Conservation (phyloP, 1,140 invertebrate species). For the Bombyx mori region DNA sequence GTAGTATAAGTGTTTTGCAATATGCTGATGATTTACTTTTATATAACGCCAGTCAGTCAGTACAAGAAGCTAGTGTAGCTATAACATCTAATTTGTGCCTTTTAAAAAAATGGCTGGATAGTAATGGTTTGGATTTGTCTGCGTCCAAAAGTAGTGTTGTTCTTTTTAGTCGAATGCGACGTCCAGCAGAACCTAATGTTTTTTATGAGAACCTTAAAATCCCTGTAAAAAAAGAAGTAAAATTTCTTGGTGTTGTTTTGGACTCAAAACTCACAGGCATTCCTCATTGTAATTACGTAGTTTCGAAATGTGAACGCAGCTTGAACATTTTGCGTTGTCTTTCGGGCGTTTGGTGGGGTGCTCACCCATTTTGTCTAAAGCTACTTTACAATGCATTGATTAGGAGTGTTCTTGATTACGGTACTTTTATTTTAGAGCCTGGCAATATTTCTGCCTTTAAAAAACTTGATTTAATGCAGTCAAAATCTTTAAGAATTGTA, state of each 20-base stretch:
- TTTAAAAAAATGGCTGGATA: no score
- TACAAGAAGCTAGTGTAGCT: no score
- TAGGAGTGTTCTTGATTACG: constrained; percentile 1
- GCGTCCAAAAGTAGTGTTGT: not conserved
- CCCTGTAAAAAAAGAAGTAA: constrained; percentile 3
- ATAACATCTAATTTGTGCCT: no score
- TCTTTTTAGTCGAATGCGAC: not conserved
- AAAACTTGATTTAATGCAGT: constrained; percentile 16
- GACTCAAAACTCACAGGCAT: constrained; percentile 8
- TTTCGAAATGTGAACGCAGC: constrained; percentile 11
- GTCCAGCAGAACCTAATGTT: not conserved
- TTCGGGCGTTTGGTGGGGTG: not conserved
- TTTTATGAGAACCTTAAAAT: not conserved
- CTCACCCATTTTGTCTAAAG: not conserved
- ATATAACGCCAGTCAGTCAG: constrained; percentile 1
- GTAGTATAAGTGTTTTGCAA: constrained; percentile 1
- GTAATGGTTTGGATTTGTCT: not conserved
- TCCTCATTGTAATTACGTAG: constrained; percentile 13
- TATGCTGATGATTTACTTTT: constrained; percentile 23
- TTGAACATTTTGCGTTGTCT: not conserved
- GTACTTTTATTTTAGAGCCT: constrained; percentile 1
- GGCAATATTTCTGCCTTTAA: not conserved
- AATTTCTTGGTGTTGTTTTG: constrained; percentile 5
- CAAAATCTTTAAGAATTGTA: constrained; percentile 15
- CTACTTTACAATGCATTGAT: not conserved